These are phyloP conservation scores for Tyrannus savana DNA, from an alignment of 2,113 vertebrate species.

Conservation along the genomic window DNA sequence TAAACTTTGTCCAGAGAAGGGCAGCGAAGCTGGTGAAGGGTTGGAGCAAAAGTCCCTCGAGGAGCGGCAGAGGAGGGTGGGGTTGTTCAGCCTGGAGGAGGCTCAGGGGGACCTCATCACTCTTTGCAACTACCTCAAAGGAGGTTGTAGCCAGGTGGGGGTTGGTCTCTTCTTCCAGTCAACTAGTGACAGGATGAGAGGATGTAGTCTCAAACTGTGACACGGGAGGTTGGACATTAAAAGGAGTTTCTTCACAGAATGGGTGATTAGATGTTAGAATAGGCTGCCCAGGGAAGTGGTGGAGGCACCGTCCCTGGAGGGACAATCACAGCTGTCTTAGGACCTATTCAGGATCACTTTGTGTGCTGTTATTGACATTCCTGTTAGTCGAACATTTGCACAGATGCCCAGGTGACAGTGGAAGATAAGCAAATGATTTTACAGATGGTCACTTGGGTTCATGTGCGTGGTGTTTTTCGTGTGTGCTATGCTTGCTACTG, in stretches of 20 bases:
- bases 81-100: neutral
- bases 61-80: neutral
- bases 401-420: neutral
- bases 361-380: neutral
- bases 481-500: neutral
- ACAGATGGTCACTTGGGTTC: neutral
- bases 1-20: no score
- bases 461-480: accelerated
- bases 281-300: neutral
- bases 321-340: neutral
- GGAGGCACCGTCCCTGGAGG: neutral
- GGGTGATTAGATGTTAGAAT: no score
- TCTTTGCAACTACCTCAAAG: neutral
- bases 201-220: neutral
- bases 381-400: neutral
- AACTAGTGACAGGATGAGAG: accelerated
- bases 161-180: neutral
- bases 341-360: neutral
- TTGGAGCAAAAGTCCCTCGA: neutral
- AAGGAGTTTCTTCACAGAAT: neutral
- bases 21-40: neutral
- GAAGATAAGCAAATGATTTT: neutral
- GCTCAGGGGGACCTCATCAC: accelerated
- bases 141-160: neutral
- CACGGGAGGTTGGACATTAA: no score